Base-by-base conservation (phyloP, 2,888 invertebrate genomes). In the Eupithecia abbreviata region DNA sequence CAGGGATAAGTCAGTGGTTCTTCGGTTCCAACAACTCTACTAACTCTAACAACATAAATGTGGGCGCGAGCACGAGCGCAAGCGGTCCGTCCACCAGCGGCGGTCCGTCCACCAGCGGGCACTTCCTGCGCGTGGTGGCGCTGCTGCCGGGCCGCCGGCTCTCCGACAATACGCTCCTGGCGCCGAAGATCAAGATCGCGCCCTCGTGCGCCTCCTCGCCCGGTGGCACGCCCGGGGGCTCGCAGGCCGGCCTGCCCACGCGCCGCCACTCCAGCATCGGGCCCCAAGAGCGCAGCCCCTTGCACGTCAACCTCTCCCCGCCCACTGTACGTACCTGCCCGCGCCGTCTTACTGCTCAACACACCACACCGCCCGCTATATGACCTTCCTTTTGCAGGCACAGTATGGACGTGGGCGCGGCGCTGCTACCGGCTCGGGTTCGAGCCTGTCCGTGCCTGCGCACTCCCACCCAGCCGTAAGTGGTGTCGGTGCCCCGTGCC, bases 191-290 rank as follows among this genome's bases (percentile, higher is more conserved):
- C 82, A 96, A 97, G 73, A 97, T 98, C 79, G 98, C 98, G 0
- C 98, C 98, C 12, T 98, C 98, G 18, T 98, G 98, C 90, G 97
- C 98, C 13, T 98, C 98, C 4, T 98, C 98, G 0, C 97, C 97
- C 0, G 97, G 97, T 5, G 96, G 96, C n/a, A 92, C 94, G 1
- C 96, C 96, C 0, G 97, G 96, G 3, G 97, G 98, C 7, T 97
- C 96, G 76, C 78, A 75, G 71, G 96, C 97, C 49, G 98, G 98
- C 0, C 92, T 98, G 78, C 98, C 98, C 18, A 97, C 97, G 55
- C 96, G 98, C 73, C 96, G 98, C 43, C 98, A 98, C 91, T 98
- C 98, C 76, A 98, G 98, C 92, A 98, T 98, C 85, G 98, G 98
- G 42, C 98, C 98, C 0, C 98, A 98, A 88, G 98, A 98, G 89